A percentile compares a stretch with the other conserved stretches of the same genome.
These are phyloP conservation scores for Falcunculus frontatus DNA, from an alignment of 2,113 vertebrate species.

Conservation along the genomic window DNA sequence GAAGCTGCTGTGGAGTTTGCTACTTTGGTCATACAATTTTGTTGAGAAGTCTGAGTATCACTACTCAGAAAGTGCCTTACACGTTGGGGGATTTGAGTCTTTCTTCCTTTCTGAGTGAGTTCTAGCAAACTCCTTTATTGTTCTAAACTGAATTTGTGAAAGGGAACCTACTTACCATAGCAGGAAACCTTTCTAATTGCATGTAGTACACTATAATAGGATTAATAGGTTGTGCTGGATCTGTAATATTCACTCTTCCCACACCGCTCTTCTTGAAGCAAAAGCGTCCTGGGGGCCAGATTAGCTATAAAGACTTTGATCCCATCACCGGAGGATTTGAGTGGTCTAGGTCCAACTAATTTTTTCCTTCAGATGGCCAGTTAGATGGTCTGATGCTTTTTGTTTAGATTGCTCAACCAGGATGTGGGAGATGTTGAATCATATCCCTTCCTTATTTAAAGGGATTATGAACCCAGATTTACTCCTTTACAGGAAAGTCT, in stretches of 20 bases:
- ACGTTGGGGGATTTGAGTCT: fast-evolving
- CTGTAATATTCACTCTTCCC: background rate
- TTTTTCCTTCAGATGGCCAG: conserved; percentile 2
- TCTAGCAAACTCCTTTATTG: background rate
- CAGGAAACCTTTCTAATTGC: background rate
- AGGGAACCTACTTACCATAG: background rate
- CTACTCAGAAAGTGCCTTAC: background rate
- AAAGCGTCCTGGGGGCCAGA: background rate
- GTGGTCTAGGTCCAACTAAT: background rate
- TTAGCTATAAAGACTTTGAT: background rate
- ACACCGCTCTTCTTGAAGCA: background rate
- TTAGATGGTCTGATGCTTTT: background rate
- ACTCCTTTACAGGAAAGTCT: conserved; percentile 10
- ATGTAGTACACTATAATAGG: background rate
- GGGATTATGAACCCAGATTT: background rate
- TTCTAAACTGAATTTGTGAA: background rate
- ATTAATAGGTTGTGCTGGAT: background rate
- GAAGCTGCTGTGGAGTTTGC: background rate
- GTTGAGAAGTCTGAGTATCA: background rate
- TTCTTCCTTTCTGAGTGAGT: background rate
- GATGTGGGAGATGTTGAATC: conserved; percentile 47
- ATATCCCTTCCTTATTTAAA: conserved; percentile 29
- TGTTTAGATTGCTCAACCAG: conserved; percentile 27
- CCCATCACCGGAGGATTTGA: background rate
- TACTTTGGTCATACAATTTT: background rate